Base-by-base conservation (phyloP, 2,888 invertebrate species). In the Ypsolopha sequella region DNA sequence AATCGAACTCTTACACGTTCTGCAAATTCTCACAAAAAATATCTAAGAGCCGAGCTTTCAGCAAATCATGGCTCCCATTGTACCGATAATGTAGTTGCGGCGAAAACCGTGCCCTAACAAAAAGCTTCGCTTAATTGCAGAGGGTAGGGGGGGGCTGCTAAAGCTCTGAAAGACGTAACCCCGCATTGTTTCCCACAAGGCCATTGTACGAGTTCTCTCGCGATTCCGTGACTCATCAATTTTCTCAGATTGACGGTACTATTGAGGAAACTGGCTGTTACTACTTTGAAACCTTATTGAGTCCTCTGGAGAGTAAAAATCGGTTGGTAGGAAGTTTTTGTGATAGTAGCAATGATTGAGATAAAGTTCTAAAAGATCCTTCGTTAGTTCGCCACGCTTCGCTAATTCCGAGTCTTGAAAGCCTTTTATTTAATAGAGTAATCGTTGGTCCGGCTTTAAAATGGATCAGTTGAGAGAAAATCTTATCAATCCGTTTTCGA, bases 11-110 rank as follows among this genome's bases (percentile, higher is more conserved):
- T 24, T 3, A 39, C 39, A 3, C 39, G 46, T 10, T 10, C 8
- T 35, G 14, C 43, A 8, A 9, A 36, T n/a, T 36, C 36, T 11
- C 7, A 9, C 9, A 72, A 75, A 76, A 70, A 82, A 80, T 78
- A 70, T 76, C 80, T 80, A 76, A 24, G 71, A 65, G 55, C 64
- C 68, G 63, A 64, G 68, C 79, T 82, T 79, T 24, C 74, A 77
- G 85, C 85, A 84, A 86, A 76, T 86, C 85, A 86, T 78, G 70
- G 68, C 69, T 61, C 67, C 75, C 75, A 80, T 86, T 86, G 85
- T 85, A 73, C 70, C 70, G 72, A 80, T 84, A 84, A 85, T 82
- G 76, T 77, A 81, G 78, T 80, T 69, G 73, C 68, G 72, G 68
- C 49, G 53, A 51, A 73, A 74, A 76, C 66, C 72, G 72, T 61